Base-by-base conservation (phyloP, 1,140 invertebrate genomes). In the Sipha flava region DNA sequence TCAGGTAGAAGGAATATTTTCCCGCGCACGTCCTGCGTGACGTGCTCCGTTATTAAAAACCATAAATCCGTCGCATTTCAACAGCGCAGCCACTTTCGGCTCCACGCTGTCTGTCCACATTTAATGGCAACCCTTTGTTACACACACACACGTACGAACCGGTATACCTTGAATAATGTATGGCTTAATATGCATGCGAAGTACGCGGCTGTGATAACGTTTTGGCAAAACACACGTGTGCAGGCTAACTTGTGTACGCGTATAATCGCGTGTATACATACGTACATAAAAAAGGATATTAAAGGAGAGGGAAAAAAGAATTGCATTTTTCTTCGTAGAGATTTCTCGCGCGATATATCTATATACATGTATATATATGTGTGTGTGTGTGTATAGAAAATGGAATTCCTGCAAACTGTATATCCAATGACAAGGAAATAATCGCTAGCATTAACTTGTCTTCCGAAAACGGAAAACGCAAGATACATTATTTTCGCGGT, bases 31-130 rank as follows among this genome's bases (percentile, higher is more conserved):
- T 21, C 72, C 21, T 23, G 34, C 21, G 72, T 23, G 16, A 29
- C 45, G 12, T 9, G 5, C 43, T 6, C 1, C 34, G 52, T 77
- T 77, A 77, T 77, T 77, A 59, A 77, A 77, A 77, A 77, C 73
- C 52, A 77, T 77, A 77, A 77, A 77, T 77, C 45, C 34, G 16
- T 10, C 43, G 49, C 52, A 59, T 77, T 77, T 77, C 52, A 77
- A 77, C 73, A 57, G 9, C 21, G 59, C 73, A 57, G 9, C 21
- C 34, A 29, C 73, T 75, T n/a, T n/a, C 70, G 23, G 29, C 70
- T 75, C 31, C 70, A 10, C 45, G 21, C 47, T 77, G 49, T 75
- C 72, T 26, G 31, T 57, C 49, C 49, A 49, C 26, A 31, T 54
- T 75, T 57, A 57, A 75, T 54, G 31, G 72, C 21, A 26, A 57